Evolutionary conservation across 2,113 vertebrate species (phyloP), one percentile per base, ranked within the genome.

Genomic region (Eclectus roratus): DNA sequence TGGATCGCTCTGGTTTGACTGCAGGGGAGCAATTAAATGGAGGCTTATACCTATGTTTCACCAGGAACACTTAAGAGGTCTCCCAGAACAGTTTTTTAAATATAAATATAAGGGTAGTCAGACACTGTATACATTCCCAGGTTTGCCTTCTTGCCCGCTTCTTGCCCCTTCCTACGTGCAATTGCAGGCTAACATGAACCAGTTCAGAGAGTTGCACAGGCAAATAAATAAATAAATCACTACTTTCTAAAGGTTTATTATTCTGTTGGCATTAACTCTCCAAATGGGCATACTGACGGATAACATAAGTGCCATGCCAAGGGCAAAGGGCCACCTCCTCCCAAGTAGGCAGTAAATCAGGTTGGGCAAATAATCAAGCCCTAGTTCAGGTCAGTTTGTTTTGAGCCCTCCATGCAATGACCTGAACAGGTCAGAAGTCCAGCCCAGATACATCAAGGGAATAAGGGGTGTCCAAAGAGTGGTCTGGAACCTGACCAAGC

Each of bases 71-170:
- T 47, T 88, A 25, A 81, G 23, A 84, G 35, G 7, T 85, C 44
- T 76, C 24, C 56, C 80, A 33, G 49, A 87, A 89, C 7, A 65
- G 16, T 16, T 20, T 33, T 69, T 56, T 10, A 13, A 15, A 25
- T 15, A 24, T 9, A 58, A 7, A 25, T 4, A 27, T 1, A 89
- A 35, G 13, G 33, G 58, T 5, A 74, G 25, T 11, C 3, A 5
- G 43, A 33, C 9, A 28, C 4, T 25, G 17, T 28, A 4, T 21
- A 71, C 17, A 33, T 33, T 46, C 29, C 23, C 55, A 80, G 17
- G 10, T 71, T 49, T 0, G 0, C 55, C 31, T 60, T 76, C 61
- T 77, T 72, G 9, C 4, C 10, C 28, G 4, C 3, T 46, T 78
- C 23, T 50, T 85, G 11, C 15, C 21, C 13, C 41, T 70, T 84